Conservation (phyloP, 1,140 invertebrate genomes). For the Drosophila sturtevanti region DNA sequence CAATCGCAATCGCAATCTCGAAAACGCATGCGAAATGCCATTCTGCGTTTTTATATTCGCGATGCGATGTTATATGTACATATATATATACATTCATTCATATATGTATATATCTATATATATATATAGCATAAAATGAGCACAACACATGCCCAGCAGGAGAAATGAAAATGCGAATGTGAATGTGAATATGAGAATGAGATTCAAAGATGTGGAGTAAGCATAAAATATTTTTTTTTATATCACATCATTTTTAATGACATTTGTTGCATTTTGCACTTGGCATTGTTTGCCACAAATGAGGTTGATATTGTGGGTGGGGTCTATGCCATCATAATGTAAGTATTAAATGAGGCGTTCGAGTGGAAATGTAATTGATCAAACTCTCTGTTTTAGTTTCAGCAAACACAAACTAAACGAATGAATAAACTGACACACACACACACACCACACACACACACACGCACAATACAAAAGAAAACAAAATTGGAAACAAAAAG, state of each 20-base stretch:
- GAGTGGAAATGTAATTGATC: constrained; percentile 1
- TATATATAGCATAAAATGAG: constrained; percentile 57
- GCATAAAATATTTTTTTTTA: constrained; percentile 78
- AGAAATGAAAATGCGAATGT: constrained; percentile 5
- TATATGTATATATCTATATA: background rate
- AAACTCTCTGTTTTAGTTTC: background rate
- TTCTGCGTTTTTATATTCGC: constrained; percentile 70
- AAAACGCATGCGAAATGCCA: constrained; percentile 69
- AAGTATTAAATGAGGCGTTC: background rate
- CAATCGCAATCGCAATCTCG: constrained; percentile 43
- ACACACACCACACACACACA: constrained; percentile 10
- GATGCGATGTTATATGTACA: constrained; percentile 32
- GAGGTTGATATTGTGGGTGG: background rate
- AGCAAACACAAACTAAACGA: too few relatives aligned
- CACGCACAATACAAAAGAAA: constrained; percentile 24
- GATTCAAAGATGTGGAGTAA: constrained; percentile 41
- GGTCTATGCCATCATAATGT: background rate
- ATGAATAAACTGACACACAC: too few relatives aligned
- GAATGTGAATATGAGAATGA: constrained; percentile 10
- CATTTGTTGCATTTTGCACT: constrained; percentile 77
- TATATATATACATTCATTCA: too few relatives aligned
- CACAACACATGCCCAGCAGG: constrained; percentile 36
- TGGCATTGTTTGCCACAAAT: constrained; percentile 29
- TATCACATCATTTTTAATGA: constrained; percentile 73
- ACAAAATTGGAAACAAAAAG: constrained; percentile 19